Percentiles rank a stretch among this genome's conserved stretches.
Conservation (phyloP, 2,888 invertebrate genomes). For the Polydrusus tereticollis region DNA sequence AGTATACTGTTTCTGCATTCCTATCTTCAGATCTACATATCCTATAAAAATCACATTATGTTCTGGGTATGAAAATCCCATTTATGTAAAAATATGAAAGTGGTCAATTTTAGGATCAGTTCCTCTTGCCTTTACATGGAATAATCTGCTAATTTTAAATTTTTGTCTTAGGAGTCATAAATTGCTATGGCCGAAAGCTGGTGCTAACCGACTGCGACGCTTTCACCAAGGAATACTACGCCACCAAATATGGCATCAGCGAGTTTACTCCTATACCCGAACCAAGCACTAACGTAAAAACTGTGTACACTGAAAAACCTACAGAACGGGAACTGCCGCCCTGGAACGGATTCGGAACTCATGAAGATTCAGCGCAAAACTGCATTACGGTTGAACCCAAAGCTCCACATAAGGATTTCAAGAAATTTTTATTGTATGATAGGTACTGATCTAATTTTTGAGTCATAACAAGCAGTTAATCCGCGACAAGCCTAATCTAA, state of each 20-base stretch:
- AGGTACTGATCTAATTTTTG: slow-evolving; percentile 67
- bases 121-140: background rate
- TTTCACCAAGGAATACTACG: slow-evolving; percentile 88
- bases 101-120: too few relatives aligned
- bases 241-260: slow-evolving; percentile 69
- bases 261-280: slow-evolving; percentile 74
- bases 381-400: slow-evolving; percentile 86
- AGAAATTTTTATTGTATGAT: slow-evolving; percentile 85
- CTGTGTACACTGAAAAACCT: slow-evolving; percentile 58
- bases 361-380: slow-evolving; percentile 91
- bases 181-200: slow-evolving; percentile 85
- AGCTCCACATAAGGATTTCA: slow-evolving; percentile 81
- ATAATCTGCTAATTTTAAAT: background rate
- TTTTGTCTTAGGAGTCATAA: slow-evolving; percentile 70
- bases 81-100: too few relatives aligned
- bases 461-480: background rate
- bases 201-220: slow-evolving; percentile 87
- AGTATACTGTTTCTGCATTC: too few relatives aligned
- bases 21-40: too few relatives aligned
- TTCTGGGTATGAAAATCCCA: too few relatives aligned
- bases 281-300: slow-evolving; percentile 65
- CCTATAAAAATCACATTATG: too few relatives aligned
- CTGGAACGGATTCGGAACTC: slow-evolving; percentile 91
- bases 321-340: slow-evolving; percentile 77
- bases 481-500: too few relatives aligned